Evolutionary conservation across 2,888 invertebrate species (phyloP).

Genomic region (Griposia aprilina): DNA sequence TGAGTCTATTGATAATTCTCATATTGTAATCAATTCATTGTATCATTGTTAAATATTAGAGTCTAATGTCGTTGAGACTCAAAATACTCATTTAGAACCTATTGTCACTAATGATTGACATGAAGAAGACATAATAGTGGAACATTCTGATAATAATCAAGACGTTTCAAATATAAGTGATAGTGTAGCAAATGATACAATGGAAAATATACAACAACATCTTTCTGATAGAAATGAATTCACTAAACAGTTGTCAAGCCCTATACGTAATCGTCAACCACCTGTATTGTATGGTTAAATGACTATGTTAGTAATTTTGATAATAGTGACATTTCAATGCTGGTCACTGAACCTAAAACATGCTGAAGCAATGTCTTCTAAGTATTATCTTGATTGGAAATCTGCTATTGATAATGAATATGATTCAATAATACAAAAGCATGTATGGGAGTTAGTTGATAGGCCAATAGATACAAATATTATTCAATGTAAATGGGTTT

Average conservation of each 20-base stretch:
- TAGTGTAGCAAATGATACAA: neutral
- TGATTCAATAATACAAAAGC: conserved; percentile 5
- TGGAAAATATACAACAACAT: conserved; percentile 2
- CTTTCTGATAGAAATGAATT: neutral
- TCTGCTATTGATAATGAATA: conserved; percentile 9
- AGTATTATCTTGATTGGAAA: neutral
- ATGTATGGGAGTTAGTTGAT: conserved; percentile 1
- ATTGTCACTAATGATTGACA: neutral
- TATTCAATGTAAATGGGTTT: conserved; percentile 11
- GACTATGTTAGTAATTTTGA: too few relatives aligned
- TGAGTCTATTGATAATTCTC: too few relatives aligned
- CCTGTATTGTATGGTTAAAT: too few relatives aligned
- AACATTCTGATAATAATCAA: neutral
- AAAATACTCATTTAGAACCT: neutral
- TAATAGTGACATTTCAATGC: neutral
- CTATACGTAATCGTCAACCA: too few relatives aligned
- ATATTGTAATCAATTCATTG: too few relatives aligned
- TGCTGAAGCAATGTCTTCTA: neutral
- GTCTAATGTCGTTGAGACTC: neutral
- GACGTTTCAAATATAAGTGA: neutral
- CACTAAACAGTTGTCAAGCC: neutral
- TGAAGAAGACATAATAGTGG: neutral
- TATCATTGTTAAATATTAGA: too few relatives aligned
- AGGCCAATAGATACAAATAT: conserved; percentile 1
- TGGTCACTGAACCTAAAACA: neutral